These are phyloP conservation scores for Hydrotaea diabolus DNA, from an alignment of 2,888 invertebrate species.

Conservation along the genomic window DNA sequence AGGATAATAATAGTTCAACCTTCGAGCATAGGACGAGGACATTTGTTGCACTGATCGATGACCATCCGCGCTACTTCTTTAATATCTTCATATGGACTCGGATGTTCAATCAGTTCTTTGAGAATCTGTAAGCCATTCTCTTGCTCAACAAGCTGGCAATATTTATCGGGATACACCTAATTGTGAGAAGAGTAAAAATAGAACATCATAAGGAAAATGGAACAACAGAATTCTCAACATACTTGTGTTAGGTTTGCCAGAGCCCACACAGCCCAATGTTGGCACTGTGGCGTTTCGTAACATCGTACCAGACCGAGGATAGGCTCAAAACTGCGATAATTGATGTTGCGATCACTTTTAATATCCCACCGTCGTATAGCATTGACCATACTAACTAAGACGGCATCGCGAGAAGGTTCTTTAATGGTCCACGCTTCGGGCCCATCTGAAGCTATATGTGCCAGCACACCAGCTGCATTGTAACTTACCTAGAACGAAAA, in stretches of 20 bases:
- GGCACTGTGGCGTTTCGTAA: conserved; percentile 94
- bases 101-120: conserved; percentile 84
- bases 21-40: conserved; percentile 75
- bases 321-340: conserved; percentile 97
- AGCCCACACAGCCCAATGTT: conserved; percentile 99
- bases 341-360: conserved; percentile 93
- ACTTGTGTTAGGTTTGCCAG: conserved; percentile 94
- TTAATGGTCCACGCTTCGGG: conserved; percentile 89
- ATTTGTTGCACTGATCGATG: conserved; percentile 84
- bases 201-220: neutral
- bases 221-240: conserved; percentile 31
- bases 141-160: conserved; percentile 91
- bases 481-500: conserved; percentile 87
- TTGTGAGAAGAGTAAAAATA: conserved; percentile 1
- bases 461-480: conserved; percentile 96
- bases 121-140: conserved; percentile 92
- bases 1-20: conserved; percentile 70
- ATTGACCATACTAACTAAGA: conserved; percentile 87
- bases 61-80: conserved; percentile 87
- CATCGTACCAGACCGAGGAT: conserved; percentile 91
- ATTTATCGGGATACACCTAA: conserved; percentile 90
- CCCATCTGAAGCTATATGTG: conserved; percentile 97
- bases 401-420: conserved; percentile 86
- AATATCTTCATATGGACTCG: conserved; percentile 85
- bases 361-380: conserved; percentile 96